These are phyloP conservation scores for Daphoenositta chrysoptera DNA, from an alignment of 2,113 vertebrate species.

Conservation along the genomic window DNA sequence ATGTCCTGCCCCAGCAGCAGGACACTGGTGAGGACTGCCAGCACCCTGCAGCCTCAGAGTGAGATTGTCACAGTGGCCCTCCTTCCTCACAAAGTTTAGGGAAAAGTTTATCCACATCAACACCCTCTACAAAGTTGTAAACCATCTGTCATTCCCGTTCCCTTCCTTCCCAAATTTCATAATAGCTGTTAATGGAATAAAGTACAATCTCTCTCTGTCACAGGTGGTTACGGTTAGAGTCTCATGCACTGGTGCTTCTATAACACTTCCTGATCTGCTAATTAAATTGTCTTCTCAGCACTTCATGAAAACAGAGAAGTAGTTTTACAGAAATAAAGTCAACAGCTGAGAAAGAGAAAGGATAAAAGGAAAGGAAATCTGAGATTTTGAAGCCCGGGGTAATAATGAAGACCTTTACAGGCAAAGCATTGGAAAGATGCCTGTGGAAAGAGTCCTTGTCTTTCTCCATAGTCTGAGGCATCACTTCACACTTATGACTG, in stretches of 20 bases:
- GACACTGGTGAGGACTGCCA: not conserved
- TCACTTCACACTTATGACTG: not conserved
- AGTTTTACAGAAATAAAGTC: not conserved
- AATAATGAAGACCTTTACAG: not conserved
- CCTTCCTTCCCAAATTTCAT: not conserved
- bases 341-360: not conserved
- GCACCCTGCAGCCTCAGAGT: not conserved
- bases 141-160: not conserved
- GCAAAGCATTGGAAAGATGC: not conserved
- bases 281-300: not conserved
- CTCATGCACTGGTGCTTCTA: not conserved
- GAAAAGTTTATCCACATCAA: not conserved
- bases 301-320: not conserved
- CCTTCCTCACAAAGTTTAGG: not conserved
- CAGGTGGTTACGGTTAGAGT: not conserved
- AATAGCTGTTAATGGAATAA: not conserved
- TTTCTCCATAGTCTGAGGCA: not conserved
- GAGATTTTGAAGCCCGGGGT: not conserved
- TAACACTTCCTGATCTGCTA: not conserved
- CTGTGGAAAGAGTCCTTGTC: not conserved
- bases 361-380: too few species aligned
- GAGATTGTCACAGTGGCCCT: not conserved
- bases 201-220: fast-evolving
- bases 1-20: not conserved
- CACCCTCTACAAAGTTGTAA: not conserved